A percentile compares a stretch with the other conserved stretches of the same genome.
These are phyloP conservation scores for Adrianichthys oophorus DNA, from an alignment of 2,797 vertebrate genomes.

Conservation along the genomic window DNA sequence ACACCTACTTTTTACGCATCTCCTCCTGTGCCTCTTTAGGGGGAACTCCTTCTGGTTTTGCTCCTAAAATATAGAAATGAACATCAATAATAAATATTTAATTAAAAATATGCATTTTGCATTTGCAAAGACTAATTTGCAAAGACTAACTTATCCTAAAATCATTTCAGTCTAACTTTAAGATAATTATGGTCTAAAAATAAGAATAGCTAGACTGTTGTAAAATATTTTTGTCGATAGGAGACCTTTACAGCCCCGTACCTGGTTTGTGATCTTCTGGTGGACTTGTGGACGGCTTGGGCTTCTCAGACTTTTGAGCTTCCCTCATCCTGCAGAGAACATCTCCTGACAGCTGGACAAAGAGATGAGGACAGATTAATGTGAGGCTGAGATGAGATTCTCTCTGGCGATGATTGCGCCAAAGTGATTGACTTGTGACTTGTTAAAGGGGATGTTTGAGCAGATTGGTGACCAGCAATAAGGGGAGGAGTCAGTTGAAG, in stretches of 20 bases:
- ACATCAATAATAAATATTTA: background rate
- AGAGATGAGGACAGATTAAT: slow-evolving; percentile 16
- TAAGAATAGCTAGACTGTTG: too few relatives aligned
- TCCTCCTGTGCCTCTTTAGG: slow-evolving; percentile 69
- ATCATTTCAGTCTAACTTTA: too few relatives aligned
- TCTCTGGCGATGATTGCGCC: background rate
- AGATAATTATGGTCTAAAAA: too few relatives aligned
- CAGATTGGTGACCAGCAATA: too few relatives aligned
- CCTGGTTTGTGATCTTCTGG: slow-evolving; percentile 48
- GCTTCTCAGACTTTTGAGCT: slow-evolving; percentile 27
- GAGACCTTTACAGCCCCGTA: slow-evolving; percentile 27
- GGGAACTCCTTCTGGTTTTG: slow-evolving; percentile 52
- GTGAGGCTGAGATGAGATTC: background rate
- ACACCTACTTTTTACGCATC: slow-evolving; percentile 70
- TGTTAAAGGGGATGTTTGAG: too few relatives aligned
- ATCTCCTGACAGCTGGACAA: slow-evolving; percentile 73
- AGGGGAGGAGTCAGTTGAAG: too few relatives aligned
- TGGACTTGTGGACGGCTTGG: slow-evolving; percentile 30
- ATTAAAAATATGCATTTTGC: background rate
- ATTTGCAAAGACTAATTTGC: too few relatives aligned
- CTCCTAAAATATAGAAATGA: slow-evolving; percentile 35
- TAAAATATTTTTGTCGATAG: too few relatives aligned
- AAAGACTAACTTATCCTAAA: too few relatives aligned
- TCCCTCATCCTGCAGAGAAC: slow-evolving; percentile 76
- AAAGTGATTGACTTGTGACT: too few relatives aligned